Percentiles rank a stretch among this genome's conserved stretches.
These are phyloP conservation scores for Mayetiola destructor DNA, from an alignment of 2,888 invertebrate genomes.

Conservation along the genomic window DNA sequence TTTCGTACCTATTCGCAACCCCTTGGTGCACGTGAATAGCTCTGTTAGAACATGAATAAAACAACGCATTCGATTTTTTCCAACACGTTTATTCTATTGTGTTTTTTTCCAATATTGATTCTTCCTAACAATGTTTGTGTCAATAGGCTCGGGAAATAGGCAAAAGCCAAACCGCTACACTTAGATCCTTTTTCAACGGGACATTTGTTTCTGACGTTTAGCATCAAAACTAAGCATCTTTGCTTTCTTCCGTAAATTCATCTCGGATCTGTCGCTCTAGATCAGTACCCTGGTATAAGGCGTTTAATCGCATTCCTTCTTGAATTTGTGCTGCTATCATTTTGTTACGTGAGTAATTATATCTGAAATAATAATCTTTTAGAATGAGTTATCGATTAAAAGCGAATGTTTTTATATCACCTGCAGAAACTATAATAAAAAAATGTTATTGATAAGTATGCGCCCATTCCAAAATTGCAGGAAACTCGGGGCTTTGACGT, in stretches of 20 bases:
- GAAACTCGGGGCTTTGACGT: constrained; percentile 52
- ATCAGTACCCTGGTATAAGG: constrained; percentile 47
- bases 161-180: too few relatives aligned
- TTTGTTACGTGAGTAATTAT: constrained; percentile 49
- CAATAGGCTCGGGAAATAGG: too few relatives aligned
- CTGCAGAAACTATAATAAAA: constrained; percentile 53
- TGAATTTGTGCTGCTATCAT: constrained; percentile 50
- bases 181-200: too few relatives aligned
- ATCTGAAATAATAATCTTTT: constrained; percentile 33
- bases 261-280: constrained; percentile 31
- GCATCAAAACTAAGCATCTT: constrained; percentile 14
- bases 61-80: too few relatives aligned
- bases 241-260: constrained; percentile 13
- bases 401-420: constrained; percentile 21
- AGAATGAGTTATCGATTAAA: not conserved
- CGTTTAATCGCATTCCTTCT: constrained; percentile 45
- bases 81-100: too few relatives aligned
- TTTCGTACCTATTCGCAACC: not conserved
- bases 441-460: constrained; percentile 49
- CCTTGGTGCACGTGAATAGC: not conserved
- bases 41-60: not conserved
- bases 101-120: too few relatives aligned
- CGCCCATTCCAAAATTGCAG: constrained; percentile 49
- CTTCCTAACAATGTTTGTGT: too few relatives aligned
- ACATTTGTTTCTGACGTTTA: too few relatives aligned